These are phyloP conservation scores for Tychaedon coryphoeus DNA, from an alignment of 2,113 vertebrate genomes.

Conservation along the genomic window DNA sequence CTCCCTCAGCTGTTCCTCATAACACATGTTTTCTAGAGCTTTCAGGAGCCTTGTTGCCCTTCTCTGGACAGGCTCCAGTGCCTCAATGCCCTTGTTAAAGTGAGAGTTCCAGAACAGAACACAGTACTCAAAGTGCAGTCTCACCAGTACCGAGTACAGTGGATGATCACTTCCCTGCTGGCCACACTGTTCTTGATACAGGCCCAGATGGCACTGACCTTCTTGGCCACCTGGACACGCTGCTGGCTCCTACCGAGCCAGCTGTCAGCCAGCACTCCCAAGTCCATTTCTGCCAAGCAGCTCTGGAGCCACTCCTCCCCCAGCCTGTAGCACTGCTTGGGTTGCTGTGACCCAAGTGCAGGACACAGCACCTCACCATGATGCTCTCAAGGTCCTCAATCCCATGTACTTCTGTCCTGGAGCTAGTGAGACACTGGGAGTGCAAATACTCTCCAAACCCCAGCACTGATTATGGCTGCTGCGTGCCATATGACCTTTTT, in stretches of 20 bases:
- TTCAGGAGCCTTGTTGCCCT: not conserved
- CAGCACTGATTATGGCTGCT: not conserved
- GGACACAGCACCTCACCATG: not conserved
- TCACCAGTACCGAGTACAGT: not conserved
- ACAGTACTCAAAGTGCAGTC: not conserved
- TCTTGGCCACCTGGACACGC: not conserved
- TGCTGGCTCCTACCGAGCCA: not conserved
- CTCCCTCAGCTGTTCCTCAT: not conserved
- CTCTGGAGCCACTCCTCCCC: not conserved
- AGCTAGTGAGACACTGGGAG: not conserved
- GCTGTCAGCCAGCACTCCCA: not conserved
- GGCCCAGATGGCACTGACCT: not conserved
- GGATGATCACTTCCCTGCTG: not conserved
- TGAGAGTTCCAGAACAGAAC: rapidly evolving
- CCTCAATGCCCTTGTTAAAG: not conserved
- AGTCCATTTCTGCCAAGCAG: not conserved
- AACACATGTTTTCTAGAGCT: not conserved
- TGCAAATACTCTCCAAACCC: not conserved
- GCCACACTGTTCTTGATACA: not conserved
- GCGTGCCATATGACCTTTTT: not conserved
- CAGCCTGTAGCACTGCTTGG: not conserved
- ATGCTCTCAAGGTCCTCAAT: not conserved
- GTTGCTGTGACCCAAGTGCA: not conserved
- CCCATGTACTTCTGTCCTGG: not conserved
- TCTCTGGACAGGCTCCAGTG: not conserved